These are phyloP conservation scores for Miniopterus natalensis DNA, from an alignment of 2,113 vertebrate genomes.

Conservation along the genomic window DNA sequence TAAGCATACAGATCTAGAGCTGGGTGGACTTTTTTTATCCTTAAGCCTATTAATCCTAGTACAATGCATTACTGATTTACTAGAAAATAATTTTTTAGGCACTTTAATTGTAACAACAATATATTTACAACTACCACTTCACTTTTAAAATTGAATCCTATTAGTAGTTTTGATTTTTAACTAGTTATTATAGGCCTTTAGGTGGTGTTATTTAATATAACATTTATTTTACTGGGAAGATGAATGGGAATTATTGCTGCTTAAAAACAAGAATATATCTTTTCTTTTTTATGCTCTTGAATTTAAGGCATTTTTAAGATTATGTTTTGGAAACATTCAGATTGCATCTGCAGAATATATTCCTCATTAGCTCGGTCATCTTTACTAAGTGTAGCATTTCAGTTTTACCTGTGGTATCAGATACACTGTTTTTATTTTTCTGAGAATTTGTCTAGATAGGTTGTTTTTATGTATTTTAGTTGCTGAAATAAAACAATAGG, in stretches of 20 bases:
- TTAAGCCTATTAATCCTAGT: constrained; percentile 46
- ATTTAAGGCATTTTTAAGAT: constrained; percentile 59
- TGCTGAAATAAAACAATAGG: constrained; percentile 57
- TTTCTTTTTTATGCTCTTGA: constrained; percentile 7
- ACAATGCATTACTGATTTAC: constrained; percentile 53
- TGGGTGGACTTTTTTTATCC: constrained; percentile 8
- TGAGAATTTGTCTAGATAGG: neutral
- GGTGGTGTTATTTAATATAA: constrained; percentile 46
- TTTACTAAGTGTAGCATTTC: neutral
- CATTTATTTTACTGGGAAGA: constrained; percentile 57
- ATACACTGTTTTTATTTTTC: neutral
- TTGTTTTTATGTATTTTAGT: constrained; percentile 53
- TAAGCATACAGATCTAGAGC: constrained; percentile 48
- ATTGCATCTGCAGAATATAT: constrained; percentile 8
- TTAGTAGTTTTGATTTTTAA: constrained; percentile 67
- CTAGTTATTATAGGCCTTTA: constrained; percentile 50
- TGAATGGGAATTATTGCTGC: constrained; percentile 28
- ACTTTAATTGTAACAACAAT: constrained; percentile 54
- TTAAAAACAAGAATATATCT: constrained; percentile 46
- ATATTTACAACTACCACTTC: constrained; percentile 40
- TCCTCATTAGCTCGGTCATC: neutral
- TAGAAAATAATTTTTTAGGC: constrained; percentile 34
- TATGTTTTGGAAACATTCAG: neutral
- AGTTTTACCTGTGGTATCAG: constrained; percentile 7
- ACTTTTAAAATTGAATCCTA: constrained; percentile 60